Evolutionary conservation across 2,113 vertebrate species (phyloP).

Genomic region (Calcarius ornatus): DNA sequence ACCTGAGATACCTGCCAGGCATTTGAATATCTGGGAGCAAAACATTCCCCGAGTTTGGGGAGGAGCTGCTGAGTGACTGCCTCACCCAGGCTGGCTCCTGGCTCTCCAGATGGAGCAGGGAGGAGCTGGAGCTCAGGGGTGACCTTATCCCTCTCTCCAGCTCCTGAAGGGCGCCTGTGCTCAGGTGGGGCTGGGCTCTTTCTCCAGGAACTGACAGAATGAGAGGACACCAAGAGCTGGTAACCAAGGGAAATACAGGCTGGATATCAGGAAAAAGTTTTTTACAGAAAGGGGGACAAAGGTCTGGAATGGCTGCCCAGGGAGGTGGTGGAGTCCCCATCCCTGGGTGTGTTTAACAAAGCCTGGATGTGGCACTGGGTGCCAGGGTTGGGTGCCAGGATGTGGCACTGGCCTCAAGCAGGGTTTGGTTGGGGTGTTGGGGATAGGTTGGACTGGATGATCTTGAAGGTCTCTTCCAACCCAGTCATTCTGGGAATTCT

Average conservation of each 20-base stretch:
- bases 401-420: no score
- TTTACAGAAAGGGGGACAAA: neutral
- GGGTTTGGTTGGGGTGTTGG: neutral
- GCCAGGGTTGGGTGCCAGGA: no score
- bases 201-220: neutral
- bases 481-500: no score
- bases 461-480: no score
- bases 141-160: neutral
- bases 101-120: neutral
- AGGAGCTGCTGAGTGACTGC: neutral
- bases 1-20: accelerated
- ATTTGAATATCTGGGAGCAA: neutral
- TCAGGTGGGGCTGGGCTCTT: neutral
- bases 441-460: neutral
- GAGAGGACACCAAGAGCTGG: neutral
- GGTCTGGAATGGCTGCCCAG: neutral
- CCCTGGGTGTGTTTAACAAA: neutral
- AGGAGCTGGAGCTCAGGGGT: neutral
- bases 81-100: neutral
- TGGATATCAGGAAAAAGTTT: neutral
- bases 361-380: neutral
- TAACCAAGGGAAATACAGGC: neutral
- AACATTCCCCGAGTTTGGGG: accelerated
- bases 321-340: neutral
- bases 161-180: neutral